These are phyloP conservation scores for Drosophila borborema DNA, from an alignment of 2,888 invertebrate species.

Conservation along the genomic window DNA sequence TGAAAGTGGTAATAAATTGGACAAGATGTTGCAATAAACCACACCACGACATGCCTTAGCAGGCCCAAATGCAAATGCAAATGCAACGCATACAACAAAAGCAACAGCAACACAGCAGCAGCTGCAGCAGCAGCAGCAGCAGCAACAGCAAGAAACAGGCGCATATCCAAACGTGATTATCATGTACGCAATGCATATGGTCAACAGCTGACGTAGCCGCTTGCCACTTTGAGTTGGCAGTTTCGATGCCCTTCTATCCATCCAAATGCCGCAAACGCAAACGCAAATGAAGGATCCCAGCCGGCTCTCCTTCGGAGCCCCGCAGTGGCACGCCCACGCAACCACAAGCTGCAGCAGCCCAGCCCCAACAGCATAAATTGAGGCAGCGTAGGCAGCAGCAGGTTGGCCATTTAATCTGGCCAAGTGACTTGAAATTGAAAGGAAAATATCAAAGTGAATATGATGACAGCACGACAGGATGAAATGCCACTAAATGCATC, in stretches of 20 bases:
- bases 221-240: constrained; percentile 40
- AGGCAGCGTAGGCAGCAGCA: constrained; percentile 27
- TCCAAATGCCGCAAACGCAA: constrained; percentile 15
- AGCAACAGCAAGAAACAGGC: constrained; percentile 31
- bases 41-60: constrained; percentile 66
- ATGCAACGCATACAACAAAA: constrained; percentile 55
- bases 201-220: constrained; percentile 73
- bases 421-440: constrained; percentile 75
- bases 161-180: constrained; percentile 71
- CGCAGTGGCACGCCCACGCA: constrained; percentile 33
- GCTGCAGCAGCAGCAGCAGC: constrained; percentile 30
- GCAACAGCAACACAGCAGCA: constrained; percentile 2
- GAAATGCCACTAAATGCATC: constrained; percentile 26
- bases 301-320: neutral
- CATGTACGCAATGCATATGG: constrained; percentile 62
- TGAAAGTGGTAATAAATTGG: constrained; percentile 83
- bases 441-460: constrained; percentile 78
- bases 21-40: constrained; percentile 82
- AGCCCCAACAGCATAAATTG: constrained; percentile 1
- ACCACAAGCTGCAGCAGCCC: constrained; percentile 38
- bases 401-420: constrained; percentile 73
- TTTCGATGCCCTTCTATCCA: constrained; percentile 25
- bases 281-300: neutral
- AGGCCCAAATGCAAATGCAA: constrained; percentile 61
- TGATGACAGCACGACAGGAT: constrained; percentile 52